Evolutionary conservation across 2,888 invertebrate genomes (phyloP).

Genomic region (Ornithoptera priamus): DNA sequence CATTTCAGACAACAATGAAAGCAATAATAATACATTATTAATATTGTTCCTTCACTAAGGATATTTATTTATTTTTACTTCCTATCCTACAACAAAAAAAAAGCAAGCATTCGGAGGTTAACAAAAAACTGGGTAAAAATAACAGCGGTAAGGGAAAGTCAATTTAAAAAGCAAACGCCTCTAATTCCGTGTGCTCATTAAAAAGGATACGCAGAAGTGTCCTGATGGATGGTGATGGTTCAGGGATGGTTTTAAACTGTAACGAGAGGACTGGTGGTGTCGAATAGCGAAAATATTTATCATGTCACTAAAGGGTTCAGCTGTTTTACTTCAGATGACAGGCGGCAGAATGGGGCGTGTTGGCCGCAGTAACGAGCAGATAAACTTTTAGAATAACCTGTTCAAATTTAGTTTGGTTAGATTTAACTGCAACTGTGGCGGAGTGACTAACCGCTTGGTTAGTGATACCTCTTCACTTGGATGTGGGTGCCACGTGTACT

Average conservation of each 20-base stretch:
- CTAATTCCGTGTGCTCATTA: constrained; percentile 60
- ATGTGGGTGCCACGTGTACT: no score
- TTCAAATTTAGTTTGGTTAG: not conserved
- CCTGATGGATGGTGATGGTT: constrained; percentile 31
- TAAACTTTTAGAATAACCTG: constrained; percentile 26
- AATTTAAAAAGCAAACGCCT: constrained; percentile 51
- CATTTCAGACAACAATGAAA: no score
- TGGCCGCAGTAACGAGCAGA: constrained; percentile 25
- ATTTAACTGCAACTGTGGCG: no score
- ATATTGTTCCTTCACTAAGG: no score
- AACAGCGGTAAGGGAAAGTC: constrained; percentile 35
- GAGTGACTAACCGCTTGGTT: no score
- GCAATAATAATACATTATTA: no score
- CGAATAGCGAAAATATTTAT: constrained; percentile 68
- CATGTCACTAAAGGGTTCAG: constrained; percentile 62
- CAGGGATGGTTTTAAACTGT: constrained; percentile 39
- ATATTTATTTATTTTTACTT: no score
- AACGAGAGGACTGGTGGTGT: constrained; percentile 50
- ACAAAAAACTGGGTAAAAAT: constrained; percentile 31
- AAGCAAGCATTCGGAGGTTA: not conserved
- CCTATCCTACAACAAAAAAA: no score
- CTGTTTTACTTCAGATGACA: constrained; percentile 46
- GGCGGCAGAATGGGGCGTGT: constrained; percentile 37
- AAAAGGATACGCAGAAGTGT: constrained; percentile 51
- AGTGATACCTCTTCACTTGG: no score